These are phyloP conservation scores for Smutsia gigantea DNA, from an alignment of 2,797 vertebrate species.

Conservation along the genomic window DNA sequence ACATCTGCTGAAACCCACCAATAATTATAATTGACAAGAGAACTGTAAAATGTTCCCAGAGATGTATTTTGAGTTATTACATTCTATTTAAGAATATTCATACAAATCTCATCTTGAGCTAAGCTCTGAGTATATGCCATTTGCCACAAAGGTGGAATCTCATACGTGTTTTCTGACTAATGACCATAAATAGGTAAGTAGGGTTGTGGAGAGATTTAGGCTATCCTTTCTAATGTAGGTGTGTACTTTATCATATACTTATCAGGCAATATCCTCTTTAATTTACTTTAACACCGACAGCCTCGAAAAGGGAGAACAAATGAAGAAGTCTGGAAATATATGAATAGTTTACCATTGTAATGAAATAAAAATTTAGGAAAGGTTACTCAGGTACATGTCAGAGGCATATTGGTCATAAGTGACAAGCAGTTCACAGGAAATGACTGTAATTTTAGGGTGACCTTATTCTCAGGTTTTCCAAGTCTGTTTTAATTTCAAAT, in stretches of 20 bases:
- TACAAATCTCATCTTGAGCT: background rate
- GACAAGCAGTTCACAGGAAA: slow-evolving; percentile 34
- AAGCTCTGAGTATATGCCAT: background rate
- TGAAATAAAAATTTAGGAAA: slow-evolving; percentile 20
- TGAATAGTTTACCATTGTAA: background rate
- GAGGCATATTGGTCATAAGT: background rate
- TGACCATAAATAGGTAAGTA: background rate
- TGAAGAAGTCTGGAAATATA: background rate
- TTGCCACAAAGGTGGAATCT: background rate
- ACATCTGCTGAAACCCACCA: background rate
- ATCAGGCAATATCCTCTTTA: background rate
- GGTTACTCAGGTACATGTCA: background rate
- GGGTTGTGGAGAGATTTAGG: background rate
- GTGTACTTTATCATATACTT: background rate
- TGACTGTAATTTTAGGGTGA: background rate
- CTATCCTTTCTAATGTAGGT: background rate
- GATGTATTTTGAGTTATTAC: background rate
- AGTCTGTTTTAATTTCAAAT: background rate
- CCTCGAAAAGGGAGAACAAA: background rate
- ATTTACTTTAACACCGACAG: background rate
- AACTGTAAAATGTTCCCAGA: background rate
- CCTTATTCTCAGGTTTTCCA: slow-evolving; percentile 20
- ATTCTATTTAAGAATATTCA: slow-evolving; percentile 9
- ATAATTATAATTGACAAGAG: background rate
- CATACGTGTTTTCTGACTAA: background rate